phyloP scores from a whole-genome alignment of 2,888 invertebrate genomes.

The Apamea sordens region DNA sequence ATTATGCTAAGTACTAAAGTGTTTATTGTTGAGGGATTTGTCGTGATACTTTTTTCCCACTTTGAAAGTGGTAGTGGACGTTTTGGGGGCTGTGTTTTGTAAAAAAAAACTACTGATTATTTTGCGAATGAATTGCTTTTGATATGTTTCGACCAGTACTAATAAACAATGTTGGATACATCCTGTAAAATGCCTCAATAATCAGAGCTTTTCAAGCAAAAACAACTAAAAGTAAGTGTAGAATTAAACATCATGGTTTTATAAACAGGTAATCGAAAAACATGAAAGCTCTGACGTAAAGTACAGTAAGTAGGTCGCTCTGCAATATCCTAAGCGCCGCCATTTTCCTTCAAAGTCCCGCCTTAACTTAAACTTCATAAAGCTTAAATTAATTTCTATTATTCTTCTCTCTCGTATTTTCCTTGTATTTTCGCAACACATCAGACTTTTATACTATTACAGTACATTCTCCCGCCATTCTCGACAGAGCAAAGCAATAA shows the following conservation, averaged over 20 bases:
- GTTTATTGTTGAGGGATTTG: not conserved
- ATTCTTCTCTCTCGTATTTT: slow-evolving; percentile 23
- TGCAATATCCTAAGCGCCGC: not conserved
- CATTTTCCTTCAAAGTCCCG: not conserved
- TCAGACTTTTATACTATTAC: slow-evolving; percentile 35
- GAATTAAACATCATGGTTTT: not conserved
- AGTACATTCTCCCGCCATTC: slow-evolving; percentile 17
- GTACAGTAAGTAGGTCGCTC: not conserved
- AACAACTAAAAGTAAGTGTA: not conserved
- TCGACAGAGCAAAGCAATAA: slow-evolving; percentile 49
- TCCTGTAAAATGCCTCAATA: not conserved
- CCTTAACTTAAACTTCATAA: slow-evolving; percentile 14
- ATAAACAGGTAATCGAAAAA: not conserved
- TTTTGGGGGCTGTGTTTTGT: not conserved
- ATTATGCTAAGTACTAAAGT: not conserved
- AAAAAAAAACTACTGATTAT: not conserved
- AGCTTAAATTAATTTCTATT: slow-evolving; percentile 55
- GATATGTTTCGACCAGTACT: too few relatives aligned
- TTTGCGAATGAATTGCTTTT: not conserved
- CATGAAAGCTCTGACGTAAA: not conserved
- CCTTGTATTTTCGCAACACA: slow-evolving; percentile 43
- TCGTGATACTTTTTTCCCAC: not conserved
- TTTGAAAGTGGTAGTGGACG: not conserved
- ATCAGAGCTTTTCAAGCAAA: not conserved
- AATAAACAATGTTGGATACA: not conserved